Conservation (phyloP, 2,797 vertebrate genomes). For the Fratercula arctica region DNA sequence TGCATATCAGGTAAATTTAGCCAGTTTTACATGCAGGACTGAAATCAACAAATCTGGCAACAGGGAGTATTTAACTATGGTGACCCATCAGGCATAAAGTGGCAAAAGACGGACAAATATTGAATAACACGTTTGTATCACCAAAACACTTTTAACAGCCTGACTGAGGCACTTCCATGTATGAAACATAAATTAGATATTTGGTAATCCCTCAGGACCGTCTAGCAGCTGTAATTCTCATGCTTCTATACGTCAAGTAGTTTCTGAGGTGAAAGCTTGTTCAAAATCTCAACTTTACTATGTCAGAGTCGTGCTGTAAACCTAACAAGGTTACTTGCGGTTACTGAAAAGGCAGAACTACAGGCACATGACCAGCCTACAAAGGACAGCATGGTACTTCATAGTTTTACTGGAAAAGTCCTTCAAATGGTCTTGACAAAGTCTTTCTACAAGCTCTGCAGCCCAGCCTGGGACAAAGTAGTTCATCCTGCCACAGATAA, state of each 20-base stretch:
- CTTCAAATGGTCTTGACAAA: conserved; percentile 64
- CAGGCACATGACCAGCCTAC: neutral
- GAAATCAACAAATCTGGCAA: neutral
- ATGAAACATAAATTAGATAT: neutral
- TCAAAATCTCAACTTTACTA: neutral
- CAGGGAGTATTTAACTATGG: neutral
- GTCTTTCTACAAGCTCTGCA: neutral
- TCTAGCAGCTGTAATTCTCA: neutral
- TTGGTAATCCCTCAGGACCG: neutral
- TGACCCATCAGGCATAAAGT: neutral
- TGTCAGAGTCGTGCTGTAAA: neutral
- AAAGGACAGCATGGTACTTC: neutral
- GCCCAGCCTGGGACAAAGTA: conserved; percentile 28
- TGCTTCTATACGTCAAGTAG: neutral
- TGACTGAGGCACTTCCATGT: neutral
- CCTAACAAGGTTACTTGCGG: neutral
- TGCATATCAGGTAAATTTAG: neutral
- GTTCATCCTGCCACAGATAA: conserved; percentile 63
- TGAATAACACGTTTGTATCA: neutral
- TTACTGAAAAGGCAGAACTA: neutral
- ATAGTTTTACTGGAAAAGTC: conserved; percentile 18
- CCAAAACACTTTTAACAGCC: neutral
- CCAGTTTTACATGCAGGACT: neutral
- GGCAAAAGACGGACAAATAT: neutral
- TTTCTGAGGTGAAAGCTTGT: neutral